Evolutionary conservation across 1,140 invertebrate species (phyloP), one percentile per base, ranked within the genome.

Genomic region (Drosophila takahashii): DNA sequence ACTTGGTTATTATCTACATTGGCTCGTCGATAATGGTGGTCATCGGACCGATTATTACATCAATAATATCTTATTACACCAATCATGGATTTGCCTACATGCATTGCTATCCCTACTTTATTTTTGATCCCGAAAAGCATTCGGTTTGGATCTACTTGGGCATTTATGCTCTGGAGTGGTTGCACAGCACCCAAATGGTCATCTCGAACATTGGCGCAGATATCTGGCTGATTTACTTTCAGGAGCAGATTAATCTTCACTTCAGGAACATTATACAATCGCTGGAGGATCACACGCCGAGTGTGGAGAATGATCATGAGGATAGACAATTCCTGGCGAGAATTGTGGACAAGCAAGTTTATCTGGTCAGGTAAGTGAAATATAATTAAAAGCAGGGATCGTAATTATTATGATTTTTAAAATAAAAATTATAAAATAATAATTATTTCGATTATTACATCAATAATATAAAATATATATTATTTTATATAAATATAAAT

Each of bases 241-340:
- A 74, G 7, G 44, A 59, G 3, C 85, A 89, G 44, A 69, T 90
- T 7, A 79, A 78, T 54, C 73, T 90, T 54, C 85, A 90, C 18
- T 70, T 90, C 3, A 70, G 71, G 26, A 62, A 69, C 13, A 47
- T 89, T 13, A 62, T 61, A 8, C 29, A 53, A n/a, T 48, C 39
- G 7, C 10, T 90, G 15, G 26, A 61, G 26, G 50, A 65, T 6
- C 75, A 73, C 39, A 18, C 71, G 4, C 84, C 84, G 0, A 53
- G 59, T 18, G 15, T 36, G 15, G 26, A 45, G 0, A 34, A 67
- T 13, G 71, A 67, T 1, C 7, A 22, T 1, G 18, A 26, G 1
- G 80, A 90, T 44, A 53, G 41, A 1, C 3, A 58, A 6, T 81
- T 81, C 22, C 34, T 90, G 34, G 61, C 60, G 0, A 34, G 65